Conservation (phyloP, 2,113 vertebrate genomes). For the Panurus biarmicus region DNA sequence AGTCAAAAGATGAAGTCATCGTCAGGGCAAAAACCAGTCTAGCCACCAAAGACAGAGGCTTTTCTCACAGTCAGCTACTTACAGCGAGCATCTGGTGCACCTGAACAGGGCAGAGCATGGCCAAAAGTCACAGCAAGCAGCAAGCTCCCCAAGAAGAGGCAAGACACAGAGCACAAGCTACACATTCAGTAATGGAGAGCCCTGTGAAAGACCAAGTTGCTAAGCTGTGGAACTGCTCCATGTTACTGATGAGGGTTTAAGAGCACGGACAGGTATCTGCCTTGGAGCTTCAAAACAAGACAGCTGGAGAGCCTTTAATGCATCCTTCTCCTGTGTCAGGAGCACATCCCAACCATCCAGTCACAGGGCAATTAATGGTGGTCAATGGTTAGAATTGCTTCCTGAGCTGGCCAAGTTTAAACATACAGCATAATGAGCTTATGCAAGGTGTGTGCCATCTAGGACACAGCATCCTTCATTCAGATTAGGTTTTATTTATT, state of each 20-base stretch:
- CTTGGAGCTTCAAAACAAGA: neutral
- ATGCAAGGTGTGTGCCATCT: neutral
- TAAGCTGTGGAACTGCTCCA: neutral
- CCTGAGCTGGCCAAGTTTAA: neutral
- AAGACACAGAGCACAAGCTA: neutral
- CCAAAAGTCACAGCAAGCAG: neutral
- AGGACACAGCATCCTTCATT: neutral
- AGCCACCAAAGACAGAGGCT: neutral
- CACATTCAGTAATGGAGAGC: neutral
- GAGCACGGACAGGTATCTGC: neutral
- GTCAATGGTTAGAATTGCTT: neutral
- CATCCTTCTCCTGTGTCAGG: neutral
- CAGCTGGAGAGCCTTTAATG: neutral
- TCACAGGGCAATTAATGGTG: neutral
- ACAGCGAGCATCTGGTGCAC: neutral
- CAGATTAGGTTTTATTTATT: neutral
- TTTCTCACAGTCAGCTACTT: neutral
- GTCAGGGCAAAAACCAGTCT: neutral
- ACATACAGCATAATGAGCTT: neutral
- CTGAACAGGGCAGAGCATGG: neutral
- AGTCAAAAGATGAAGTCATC: constrained; percentile 37
- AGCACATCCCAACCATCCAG: neutral
- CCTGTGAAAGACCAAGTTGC: neutral
- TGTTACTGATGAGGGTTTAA: neutral
- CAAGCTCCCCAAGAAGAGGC: neutral